Conservation (phyloP, 2,797 vertebrate species). For the Phalanger gymnotis region DNA sequence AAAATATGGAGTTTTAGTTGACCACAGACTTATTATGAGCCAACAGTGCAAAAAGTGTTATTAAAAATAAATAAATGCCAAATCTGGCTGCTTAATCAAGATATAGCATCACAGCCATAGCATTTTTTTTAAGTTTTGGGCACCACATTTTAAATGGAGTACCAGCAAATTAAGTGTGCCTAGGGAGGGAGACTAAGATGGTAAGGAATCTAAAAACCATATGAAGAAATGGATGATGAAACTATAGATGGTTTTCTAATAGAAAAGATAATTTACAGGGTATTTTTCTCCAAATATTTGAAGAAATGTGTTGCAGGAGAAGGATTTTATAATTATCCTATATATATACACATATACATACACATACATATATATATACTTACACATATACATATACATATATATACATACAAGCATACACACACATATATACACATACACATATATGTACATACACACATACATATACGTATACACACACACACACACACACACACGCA, state of each 20-base stretch:
- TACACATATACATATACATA: no score
- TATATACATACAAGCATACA: no score
- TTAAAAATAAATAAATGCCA: rapidly evolving
- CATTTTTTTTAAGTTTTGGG: neutral
- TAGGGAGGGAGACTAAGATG: neutral
- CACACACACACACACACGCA: no score
- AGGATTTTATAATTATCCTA: neutral
- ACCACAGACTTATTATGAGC: neutral
- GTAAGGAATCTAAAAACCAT: neutral
- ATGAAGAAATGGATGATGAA: neutral
- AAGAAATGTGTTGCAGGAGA: neutral
- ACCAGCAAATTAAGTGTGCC: neutral
- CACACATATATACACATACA: no score
- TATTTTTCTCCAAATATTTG: neutral
- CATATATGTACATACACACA: no score
- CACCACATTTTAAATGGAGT: neutral
- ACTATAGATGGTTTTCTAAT: neutral
- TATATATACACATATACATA: no score
- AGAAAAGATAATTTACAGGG: conserved; percentile 17
- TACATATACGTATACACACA: no score
- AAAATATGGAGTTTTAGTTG: neutral
- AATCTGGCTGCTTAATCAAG: neutral
- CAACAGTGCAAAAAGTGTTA: neutral
- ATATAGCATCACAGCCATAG: no score
- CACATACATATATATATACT: no score